These are phyloP conservation scores for Bergia sp. DNA, from an alignment of 92 coral and sea anemone species.

Conservation along the genomic window DNA sequence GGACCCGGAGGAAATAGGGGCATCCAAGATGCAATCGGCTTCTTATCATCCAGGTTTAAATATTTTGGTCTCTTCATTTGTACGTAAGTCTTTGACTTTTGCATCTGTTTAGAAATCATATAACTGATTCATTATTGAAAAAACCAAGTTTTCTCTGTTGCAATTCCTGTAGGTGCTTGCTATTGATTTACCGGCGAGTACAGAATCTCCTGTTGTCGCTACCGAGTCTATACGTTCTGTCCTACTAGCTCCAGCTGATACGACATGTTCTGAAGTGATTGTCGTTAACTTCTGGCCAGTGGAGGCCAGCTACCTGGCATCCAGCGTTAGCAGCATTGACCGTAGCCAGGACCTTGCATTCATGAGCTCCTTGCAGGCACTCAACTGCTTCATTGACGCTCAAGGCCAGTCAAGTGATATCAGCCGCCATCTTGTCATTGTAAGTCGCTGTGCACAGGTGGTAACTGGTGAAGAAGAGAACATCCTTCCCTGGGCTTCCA, in stretches of 20 bases:
- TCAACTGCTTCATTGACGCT: neutral
- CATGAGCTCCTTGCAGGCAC: slow-evolving; percentile 30
- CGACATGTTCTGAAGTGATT: slow-evolving; percentile 25
- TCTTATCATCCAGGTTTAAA: no score
- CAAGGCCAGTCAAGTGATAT: neutral
- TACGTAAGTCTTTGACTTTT: neutral
- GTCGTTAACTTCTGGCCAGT: slow-evolving; percentile 70
- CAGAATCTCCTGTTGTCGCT: neutral
- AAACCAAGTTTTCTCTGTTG: neutral
- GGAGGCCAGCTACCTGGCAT: slow-evolving; percentile 44
- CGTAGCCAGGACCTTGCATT: slow-evolving; percentile 45
- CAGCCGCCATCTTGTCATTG: slow-evolving; percentile 40
- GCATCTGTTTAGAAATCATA: neutral
- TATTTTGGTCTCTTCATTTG: no score
- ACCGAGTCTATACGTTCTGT: slow-evolving; percentile 3
- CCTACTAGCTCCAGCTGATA: slow-evolving; percentile 1
- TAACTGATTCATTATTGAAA: neutral
- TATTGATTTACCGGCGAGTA: slow-evolving; percentile 31
- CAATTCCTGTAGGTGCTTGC: slow-evolving; percentile 22
- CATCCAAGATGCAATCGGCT: no score
- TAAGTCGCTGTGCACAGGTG: slow-evolving; percentile 50
- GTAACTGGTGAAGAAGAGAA: slow-evolving; percentile 12
- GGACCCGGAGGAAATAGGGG: neutral
- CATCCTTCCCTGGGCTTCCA: slow-evolving; percentile 64
- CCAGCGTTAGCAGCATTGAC: neutral